These are phyloP conservation scores for Phaonia tiefii DNA, from an alignment of 2,888 invertebrate genomes.

Conservation along the genomic window DNA sequence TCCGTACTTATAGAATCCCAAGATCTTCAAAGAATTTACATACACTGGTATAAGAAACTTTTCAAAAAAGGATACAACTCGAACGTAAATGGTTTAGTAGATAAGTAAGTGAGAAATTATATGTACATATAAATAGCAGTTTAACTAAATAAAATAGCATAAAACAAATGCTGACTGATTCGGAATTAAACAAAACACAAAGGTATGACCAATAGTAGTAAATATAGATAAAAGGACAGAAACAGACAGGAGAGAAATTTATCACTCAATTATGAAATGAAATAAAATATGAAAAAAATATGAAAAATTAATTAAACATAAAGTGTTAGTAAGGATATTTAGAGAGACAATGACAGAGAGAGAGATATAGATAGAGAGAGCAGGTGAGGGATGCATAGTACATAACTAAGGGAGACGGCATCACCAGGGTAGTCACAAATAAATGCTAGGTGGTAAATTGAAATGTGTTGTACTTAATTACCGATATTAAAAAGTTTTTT, in stretches of 20 bases:
- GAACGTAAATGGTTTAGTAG: slow-evolving; percentile 1
- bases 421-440: slow-evolving; percentile 45
- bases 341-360: background rate
- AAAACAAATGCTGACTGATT: slow-evolving; percentile 78
- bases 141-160: slow-evolving; percentile 72
- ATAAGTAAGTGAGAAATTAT: no score
- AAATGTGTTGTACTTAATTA: slow-evolving; percentile 54
- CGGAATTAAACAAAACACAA: slow-evolving; percentile 48
- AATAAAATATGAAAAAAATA: slow-evolving; percentile 5
- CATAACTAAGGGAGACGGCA: background rate
- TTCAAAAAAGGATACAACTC: background rate
- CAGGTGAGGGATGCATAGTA: slow-evolving; percentile 25
- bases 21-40: no score
- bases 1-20: no score
- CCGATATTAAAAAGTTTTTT: slow-evolving; percentile 33
- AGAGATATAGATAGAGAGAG: slow-evolving; percentile 14
- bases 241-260: background rate
- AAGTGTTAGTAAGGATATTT: slow-evolving; percentile 11
- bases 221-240: slow-evolving; percentile 33
- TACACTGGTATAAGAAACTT: no score
- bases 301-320: background rate
- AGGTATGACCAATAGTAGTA: slow-evolving; percentile 9
- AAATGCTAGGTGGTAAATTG: slow-evolving; percentile 39
- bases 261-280: slow-evolving; percentile 9
- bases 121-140: slow-evolving; percentile 30